A percentile compares a stretch with the other conserved stretches of the same genome.
These are phyloP conservation scores for Pavo muticus DNA, from an alignment of 2,113 vertebrate species.

Conservation along the genomic window DNA sequence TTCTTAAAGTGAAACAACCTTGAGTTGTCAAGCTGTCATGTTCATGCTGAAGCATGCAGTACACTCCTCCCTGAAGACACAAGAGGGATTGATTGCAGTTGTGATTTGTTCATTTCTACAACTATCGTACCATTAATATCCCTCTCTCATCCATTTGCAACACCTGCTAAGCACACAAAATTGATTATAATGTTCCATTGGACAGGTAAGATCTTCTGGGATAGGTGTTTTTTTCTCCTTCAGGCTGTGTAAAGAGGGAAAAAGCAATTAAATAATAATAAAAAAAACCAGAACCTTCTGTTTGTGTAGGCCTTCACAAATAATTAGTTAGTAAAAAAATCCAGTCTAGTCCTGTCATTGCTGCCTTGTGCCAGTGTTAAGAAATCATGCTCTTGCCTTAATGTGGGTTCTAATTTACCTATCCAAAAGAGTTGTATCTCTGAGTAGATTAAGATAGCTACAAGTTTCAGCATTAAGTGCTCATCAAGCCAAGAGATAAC, in stretches of 20 bases:
- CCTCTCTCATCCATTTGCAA: constrained; percentile 19
- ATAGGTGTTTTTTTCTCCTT: neutral
- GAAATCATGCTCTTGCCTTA: neutral
- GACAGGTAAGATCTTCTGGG: constrained; percentile 10
- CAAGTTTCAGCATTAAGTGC: constrained; percentile 59
- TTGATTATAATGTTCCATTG: constrained; percentile 46
- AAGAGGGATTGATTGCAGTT: constrained; percentile 54
- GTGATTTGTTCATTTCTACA: constrained; percentile 45
- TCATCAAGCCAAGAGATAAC: constrained; percentile 57
- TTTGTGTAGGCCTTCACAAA: neutral
- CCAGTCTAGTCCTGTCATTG: neutral
- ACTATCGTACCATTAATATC: constrained; percentile 30
- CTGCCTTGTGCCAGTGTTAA: neutral
- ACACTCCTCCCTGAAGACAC: neutral
- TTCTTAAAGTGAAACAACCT: constrained; percentile 11
- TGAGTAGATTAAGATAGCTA: constrained; percentile 57
- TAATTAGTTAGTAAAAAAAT: constrained; percentile 23
- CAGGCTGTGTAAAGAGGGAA: neutral
- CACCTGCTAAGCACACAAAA: constrained; percentile 33
- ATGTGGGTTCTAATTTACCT: constrained; percentile 34
- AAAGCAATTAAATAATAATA: neutral
- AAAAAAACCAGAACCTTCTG: neutral
- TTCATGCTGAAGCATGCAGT: neutral
- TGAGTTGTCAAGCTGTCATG: neutral
- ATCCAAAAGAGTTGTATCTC: constrained; percentile 12